Evolutionary conservation across 2,113 vertebrate genomes (phyloP).

Genomic region (Eidolon helvum): DNA sequence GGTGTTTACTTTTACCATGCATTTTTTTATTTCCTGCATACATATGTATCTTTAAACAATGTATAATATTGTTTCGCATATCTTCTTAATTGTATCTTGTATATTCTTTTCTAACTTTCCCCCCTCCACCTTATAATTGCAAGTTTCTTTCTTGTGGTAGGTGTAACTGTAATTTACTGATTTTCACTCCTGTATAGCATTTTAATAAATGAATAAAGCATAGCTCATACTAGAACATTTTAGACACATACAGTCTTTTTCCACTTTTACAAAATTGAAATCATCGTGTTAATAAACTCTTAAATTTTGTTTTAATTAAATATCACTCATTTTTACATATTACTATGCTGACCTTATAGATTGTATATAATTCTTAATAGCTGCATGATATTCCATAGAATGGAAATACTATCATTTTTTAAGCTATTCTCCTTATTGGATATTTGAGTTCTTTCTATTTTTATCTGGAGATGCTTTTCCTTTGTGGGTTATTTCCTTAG

Average conservation of each 20-base stretch:
- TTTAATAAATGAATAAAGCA: not conserved
- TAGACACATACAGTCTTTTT: not conserved
- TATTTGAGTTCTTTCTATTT: not conserved
- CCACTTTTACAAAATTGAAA: not conserved
- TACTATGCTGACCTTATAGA: not conserved
- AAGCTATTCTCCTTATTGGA: not conserved
- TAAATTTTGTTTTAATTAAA: not conserved
- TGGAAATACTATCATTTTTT: not conserved
- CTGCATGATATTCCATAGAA: not conserved
- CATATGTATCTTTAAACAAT: not conserved
- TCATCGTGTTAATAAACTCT: not conserved
- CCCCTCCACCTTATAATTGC: not conserved
- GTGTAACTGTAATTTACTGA: not conserved
- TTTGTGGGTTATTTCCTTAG: not conserved
- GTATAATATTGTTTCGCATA: not conserved
- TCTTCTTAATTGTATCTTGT: not conserved
- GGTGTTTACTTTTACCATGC: not conserved
- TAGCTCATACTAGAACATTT: not conserved
- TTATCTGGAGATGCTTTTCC: not conserved
- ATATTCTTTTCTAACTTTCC: not conserved
- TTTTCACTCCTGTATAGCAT: not conserved
- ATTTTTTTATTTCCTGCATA: not conserved
- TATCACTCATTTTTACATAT: not conserved
- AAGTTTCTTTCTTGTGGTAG: not conserved
- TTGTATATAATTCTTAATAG: not conserved